Evolutionary conservation across 2,888 invertebrate species (phyloP), one percentile per base, ranked within the genome.

Genomic region (Dolichopus griseipennis): DNA sequence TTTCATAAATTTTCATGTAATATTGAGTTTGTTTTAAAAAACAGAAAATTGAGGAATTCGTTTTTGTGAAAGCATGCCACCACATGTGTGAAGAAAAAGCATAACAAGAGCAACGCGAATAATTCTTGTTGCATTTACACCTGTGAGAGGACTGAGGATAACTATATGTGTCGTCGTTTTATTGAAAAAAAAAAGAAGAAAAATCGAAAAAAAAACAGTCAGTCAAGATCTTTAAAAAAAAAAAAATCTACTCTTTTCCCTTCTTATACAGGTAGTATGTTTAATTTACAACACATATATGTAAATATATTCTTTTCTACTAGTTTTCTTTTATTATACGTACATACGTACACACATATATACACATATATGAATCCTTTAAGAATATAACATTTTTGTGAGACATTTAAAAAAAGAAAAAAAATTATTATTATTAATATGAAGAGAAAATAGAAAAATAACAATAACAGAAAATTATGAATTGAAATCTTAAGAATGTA

Each of bases 111-210:
- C 41, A 52, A 52, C 52, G 18, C n/a, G n/a, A 52, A 52, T n/a
- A 27, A 52, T 52, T 52, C 52, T 15, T 52, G 52, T 52, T 52
- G 52, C 52, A 52, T 52, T 52, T 52, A 52, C 52, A 52, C 52
- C 52, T 52, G 52, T 52, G 18, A 18, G 52, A 52, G 15, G n/a
- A 52, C 18, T n/a, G 52, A 52, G 52, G 52, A 18, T 18, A 52
- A 52, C 52, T 18, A 52, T 52, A 52, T 52, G 8, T 37, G 37
- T 37, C 12, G 37, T n/a, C 37, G 8, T n/a, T n/a, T n/a, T 37
- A 12, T 27, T 37, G 37, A 37, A 37, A 34, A n/a, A n/a, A n/a
- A n/a, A n/a, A n/a, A n/a, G n/a, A n/a, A n/a, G n/a, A n/a, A n/a
- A n/a, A 27, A 27, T 27, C 8, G 1, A 37, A 37, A 8, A 37